Conservation (phyloP, 2,888 invertebrate species). For the Caenorhabditis sp. region DNA sequence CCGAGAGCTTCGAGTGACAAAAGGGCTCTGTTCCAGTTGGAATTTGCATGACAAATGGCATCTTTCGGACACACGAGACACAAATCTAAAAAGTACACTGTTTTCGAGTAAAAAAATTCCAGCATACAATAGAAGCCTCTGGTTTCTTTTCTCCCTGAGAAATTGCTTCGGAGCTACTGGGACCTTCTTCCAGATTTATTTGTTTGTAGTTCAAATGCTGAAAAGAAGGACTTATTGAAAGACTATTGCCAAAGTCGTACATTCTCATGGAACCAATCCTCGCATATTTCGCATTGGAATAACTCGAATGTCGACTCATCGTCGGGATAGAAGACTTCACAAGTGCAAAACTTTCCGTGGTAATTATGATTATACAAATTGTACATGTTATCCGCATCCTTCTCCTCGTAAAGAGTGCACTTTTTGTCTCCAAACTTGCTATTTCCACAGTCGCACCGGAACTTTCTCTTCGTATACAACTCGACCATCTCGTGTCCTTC, state of each 20-base stretch:
- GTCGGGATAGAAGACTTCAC: slow-evolving; percentile 94
- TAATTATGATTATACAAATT: slow-evolving; percentile 87
- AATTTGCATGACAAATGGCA: slow-evolving; percentile 30
- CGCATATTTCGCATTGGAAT: slow-evolving; percentile 96
- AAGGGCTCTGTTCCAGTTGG: slow-evolving; percentile 6
- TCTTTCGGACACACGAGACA: slow-evolving; percentile 9
- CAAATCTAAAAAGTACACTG: slow-evolving; percentile 41
- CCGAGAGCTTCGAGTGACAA: slow-evolving; percentile 23
- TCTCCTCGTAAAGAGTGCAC: slow-evolving; percentile 80
- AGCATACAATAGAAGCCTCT: background rate
- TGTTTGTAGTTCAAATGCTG: background rate
- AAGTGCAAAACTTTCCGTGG: slow-evolving; percentile 91
- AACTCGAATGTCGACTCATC: slow-evolving; percentile 88
- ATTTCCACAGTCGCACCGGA: slow-evolving; percentile 75
- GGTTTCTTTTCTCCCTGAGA: background rate
- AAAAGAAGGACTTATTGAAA: background rate
- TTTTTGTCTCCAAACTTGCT: slow-evolving; percentile 84
- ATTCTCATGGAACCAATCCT: slow-evolving; percentile 95
- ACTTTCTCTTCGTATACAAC: slow-evolving; percentile 92
- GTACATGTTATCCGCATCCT: slow-evolving; percentile 84
- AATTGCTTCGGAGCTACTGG: background rate
- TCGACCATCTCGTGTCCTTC: slow-evolving; percentile 95
- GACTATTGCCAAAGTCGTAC: slow-evolving; percentile 79
- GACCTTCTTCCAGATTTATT: background rate
- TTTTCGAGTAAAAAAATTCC: too few relatives aligned